Evolutionary conservation across 2,113 vertebrate species (phyloP), one percentile per base, ranked within the genome.

Genomic region (Coturnix japonica): DNA sequence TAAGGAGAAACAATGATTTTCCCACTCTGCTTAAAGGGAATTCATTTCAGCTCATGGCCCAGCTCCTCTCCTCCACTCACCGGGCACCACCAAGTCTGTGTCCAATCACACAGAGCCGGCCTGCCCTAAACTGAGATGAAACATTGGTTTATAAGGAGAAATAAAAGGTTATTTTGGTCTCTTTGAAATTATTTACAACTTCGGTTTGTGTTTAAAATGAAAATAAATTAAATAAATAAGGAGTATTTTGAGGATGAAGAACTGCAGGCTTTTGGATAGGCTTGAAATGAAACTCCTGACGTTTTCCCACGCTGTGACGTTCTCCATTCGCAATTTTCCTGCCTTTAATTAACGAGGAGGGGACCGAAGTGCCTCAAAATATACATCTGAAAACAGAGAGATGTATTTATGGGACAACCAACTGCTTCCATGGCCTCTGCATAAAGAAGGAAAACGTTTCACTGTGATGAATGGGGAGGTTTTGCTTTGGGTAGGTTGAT

Each of bases 151-250:
- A 60, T 5, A 43, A 66, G 57, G 65, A 60, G 67, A 53, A 95
- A 86, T 59, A 89, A 93, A 70, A 94, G 90, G 93, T 72, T 96
- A 93, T 93, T 96, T 92, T 87, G 44, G 61, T 73, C 51, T 73
- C 73, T 95, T 95, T 92, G 91, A 94, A 93, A 91, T 61, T 16
- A 84, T 95, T 96, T 96, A 91, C 91, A 89, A 53, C 86, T 86
- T 8, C 13, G 85, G 83, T 26, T 6, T 1, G 66, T 57, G 73
- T 33, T 76, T 72, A 37, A 79, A 86, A 23, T 56, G 30, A 39
- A 26, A 33, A 60, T 49, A n/a, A 39, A 25, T n/a, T 63, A 39
- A 39, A 39, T 9, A 69, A 67, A n/a, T 35, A 33, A 54, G n/a
- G 41, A 39, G 7, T 14, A 30, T 91, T 91, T 81, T 39, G 8